phyloP scores from a whole-genome alignment of 2,888 invertebrate species.

The Aporophyla nigra region DNA sequence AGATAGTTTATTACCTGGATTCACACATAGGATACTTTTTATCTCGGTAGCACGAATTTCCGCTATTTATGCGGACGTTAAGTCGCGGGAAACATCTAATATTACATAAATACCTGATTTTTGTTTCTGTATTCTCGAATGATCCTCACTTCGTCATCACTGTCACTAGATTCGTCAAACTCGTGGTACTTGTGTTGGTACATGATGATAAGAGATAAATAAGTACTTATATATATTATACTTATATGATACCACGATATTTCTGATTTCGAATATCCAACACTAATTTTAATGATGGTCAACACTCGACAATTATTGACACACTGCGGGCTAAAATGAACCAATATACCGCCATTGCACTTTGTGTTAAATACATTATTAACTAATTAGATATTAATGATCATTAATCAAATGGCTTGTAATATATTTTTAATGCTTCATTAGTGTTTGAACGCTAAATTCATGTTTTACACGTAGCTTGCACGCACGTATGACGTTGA shows the following conservation, averaged over 20 bases:
- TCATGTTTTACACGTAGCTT: background rate
- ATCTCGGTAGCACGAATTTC: background rate
- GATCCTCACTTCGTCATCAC: conserved; percentile 68
- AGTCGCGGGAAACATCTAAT: background rate
- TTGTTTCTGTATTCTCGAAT: conserved; percentile 59
- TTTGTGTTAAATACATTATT: conserved; percentile 20
- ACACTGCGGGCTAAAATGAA: conserved; percentile 19
- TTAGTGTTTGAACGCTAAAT: conserved; percentile 10
- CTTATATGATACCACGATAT: background rate
- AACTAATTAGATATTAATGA: conserved; percentile 41
- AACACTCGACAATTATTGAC: conserved; percentile 13
- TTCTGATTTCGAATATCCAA: conserved; percentile 6
- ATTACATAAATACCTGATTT: conserved; percentile 45
- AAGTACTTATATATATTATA: background rate
- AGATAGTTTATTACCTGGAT: background rate
- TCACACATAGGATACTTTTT: background rate
- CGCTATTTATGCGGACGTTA: too few species aligned
- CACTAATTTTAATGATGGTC: conserved; percentile 6
- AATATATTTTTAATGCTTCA: conserved; percentile 57
- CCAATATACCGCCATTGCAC: conserved; percentile 8
- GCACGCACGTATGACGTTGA: background rate
- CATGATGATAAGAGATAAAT: conserved; percentile 32
- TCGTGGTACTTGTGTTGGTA: conserved; percentile 23
- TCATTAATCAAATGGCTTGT: conserved; percentile 39
- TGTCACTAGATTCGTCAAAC: conserved; percentile 66